Conservation (phyloP, 2,113 vertebrate species). For the Neodontobutis hainanensis region DNA sequence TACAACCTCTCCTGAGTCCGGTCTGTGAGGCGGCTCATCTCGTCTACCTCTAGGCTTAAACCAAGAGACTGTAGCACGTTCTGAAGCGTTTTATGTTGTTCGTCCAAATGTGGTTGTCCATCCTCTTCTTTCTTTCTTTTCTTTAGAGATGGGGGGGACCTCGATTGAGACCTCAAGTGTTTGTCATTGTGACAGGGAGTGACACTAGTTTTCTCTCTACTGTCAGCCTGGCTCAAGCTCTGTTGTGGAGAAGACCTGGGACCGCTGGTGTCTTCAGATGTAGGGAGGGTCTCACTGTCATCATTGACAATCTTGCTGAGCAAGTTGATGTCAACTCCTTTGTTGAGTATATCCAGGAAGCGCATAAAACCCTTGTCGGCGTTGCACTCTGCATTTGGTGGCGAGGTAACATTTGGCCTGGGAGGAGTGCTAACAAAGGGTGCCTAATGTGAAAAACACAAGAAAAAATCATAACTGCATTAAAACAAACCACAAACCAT, state of each 20-base stretch:
- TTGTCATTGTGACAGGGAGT: neutral
- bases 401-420: neutral
- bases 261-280: neutral
- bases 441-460: constrained; percentile 18
- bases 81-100: constrained; percentile 48
- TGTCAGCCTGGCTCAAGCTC: neutral
- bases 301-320: constrained; percentile 59
- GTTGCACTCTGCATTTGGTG: constrained; percentile 7
- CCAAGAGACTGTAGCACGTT: constrained; percentile 63
- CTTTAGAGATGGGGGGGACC: neutral
- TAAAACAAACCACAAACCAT: too few relatives aligned
- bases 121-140: constrained; percentile 21
- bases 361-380: constrained; percentile 57
- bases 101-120: neutral
- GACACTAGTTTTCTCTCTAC: neutral
- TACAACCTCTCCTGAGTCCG: constrained; percentile 65
- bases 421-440: neutral
- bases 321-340: constrained; percentile 65
- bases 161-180: neutral
- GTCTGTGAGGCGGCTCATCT: constrained; percentile 49
- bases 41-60: constrained; percentile 53
- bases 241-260: neutral
- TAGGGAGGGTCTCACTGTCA: constrained; percentile 17
- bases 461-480: neutral
- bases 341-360: constrained; percentile 70